Base-by-base conservation (phyloP, 1,140 invertebrate genomes). In the Arion vulgaris region DNA sequence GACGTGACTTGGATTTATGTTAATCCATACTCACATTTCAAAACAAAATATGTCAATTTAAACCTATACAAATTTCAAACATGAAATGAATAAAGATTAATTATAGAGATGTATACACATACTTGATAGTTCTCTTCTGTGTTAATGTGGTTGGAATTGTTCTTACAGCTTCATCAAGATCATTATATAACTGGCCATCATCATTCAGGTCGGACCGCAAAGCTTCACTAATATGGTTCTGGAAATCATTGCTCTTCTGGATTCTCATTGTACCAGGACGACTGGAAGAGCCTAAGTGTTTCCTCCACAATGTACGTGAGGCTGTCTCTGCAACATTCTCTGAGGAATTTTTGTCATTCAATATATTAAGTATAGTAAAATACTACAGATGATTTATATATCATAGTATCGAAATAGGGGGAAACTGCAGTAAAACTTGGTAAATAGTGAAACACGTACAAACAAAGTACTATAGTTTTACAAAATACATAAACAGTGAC, bases 91-190 rank as follows among this genome's bases (percentile, higher is more conserved):
- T n/a, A n/a, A n/a, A n/a, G n/a, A n/a, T n/a, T n/a, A n/a, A n/a
- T n/a, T n/a, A n/a, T n/a, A 4, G 38, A 36, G 34, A 72, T 9
- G 17, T 72, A 72, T 9, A 32, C 15, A 36, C 84, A 57, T 83
- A 90, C 89, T 83, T 90, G 19, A 90, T 86, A 36, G 78, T 84
- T n/a, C 82, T 81, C 62, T 88, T 88, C 32, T 83, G 80, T 5
- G 85, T 80, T 45, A 90, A 75, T 45, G 80, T 87, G 66, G 85
- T 85, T 19, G 87, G 85, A 81, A 89, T 89, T 49, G 79, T 86
- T 32, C 87, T 85, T 17, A 90, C 85, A 11, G 89, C 86, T 53
- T 84, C 87, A 75, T 90, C 89, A 28, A 86, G 41, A 71, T 86
- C 79, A 53, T 86, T 86, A 75, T 86, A 86, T n/a, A 85, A 38